A percentile compares a stretch with the other conserved stretches of the same genome.
Conservation (phyloP, 2,113 vertebrate species). For the Ammodytes marinus region DNA sequence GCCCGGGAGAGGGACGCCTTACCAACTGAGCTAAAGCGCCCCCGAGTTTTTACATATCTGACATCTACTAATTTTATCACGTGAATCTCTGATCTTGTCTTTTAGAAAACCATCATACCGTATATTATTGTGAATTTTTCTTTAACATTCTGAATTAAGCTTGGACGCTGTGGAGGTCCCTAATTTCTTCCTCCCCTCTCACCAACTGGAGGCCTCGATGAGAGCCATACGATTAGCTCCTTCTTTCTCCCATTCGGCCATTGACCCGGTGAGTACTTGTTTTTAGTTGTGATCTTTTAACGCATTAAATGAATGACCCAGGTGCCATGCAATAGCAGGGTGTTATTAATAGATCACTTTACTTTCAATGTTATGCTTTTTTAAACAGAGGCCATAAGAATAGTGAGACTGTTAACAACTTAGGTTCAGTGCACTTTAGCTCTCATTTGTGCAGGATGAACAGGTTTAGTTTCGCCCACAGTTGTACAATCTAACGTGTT, state of each 20-base stretch:
- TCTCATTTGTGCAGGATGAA: not conserved
- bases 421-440: not conserved
- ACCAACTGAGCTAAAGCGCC: too few species aligned
- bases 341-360: not conserved
- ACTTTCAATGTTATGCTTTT: not conserved
- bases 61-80: too few species aligned
- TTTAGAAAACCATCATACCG: not conserved
- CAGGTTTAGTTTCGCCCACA: not conserved
- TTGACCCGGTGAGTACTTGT: slow-evolving; percentile 83
- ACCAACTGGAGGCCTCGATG: slow-evolving; percentile 93
- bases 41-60: not conserved
- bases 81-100: not conserved
- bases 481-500: not conserved
- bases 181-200: slow-evolving; percentile 94
- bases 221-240: slow-evolving; percentile 86
- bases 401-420: not conserved
- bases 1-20: too few species aligned
- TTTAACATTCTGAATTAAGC: slow-evolving; percentile 84
- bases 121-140: slow-evolving; percentile 15
- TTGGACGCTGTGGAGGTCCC: slow-evolving; percentile 84
- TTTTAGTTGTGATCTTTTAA: too few species aligned
- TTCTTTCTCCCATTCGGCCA: slow-evolving; percentile 70
- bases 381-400: not conserved
- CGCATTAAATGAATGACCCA: not conserved
- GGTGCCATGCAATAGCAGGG: not conserved